Conservation (phyloP, 2,113 vertebrate genomes). For the Etheostoma spectabile region DNA sequence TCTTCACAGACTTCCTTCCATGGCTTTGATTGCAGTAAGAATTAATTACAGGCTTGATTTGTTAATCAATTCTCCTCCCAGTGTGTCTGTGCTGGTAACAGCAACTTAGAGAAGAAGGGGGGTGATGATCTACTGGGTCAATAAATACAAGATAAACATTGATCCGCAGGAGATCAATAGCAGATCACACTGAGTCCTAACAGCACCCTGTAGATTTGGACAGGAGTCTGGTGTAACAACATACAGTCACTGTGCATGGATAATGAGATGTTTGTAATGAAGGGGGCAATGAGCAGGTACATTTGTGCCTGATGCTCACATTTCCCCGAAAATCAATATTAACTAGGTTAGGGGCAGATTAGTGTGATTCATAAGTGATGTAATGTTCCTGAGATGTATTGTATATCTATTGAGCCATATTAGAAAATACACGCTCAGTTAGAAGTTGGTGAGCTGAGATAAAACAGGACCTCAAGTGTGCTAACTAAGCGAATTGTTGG, state of each 20-base stretch:
- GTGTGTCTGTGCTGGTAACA: constrained; percentile 46
- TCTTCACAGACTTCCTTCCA: constrained; percentile 46
- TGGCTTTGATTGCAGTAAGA: constrained; percentile 64
- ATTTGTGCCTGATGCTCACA: constrained; percentile 19
- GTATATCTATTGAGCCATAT: neutral
- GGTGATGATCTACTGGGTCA: constrained; percentile 40
- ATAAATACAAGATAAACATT: constrained; percentile 65
- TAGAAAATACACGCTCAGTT: neutral
- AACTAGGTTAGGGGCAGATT: constrained; percentile 4
- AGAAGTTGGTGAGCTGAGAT: neutral
- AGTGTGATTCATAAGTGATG: neutral
- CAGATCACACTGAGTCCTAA: constrained; percentile 35
- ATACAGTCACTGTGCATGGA: neutral
- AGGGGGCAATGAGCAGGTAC: neutral
- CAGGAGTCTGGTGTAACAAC: neutral
- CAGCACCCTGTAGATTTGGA: constrained; percentile 34
- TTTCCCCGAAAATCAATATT: constrained; percentile 8
- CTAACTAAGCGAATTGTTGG: neutral
- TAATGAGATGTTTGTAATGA: neutral
- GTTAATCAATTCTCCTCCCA: constrained; percentile 68
- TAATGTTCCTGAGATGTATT: neutral
- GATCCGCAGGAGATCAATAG: constrained; percentile 55
- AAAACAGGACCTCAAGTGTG: neutral
- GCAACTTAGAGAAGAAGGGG: constrained; percentile 16
- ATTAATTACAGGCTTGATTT: constrained; percentile 74